Percentiles rank a stretch among this genome's conserved stretches.
phyloP scores from a whole-genome alignment of 2,888 invertebrate genomes.

The Tiliacea aurago region DNA sequence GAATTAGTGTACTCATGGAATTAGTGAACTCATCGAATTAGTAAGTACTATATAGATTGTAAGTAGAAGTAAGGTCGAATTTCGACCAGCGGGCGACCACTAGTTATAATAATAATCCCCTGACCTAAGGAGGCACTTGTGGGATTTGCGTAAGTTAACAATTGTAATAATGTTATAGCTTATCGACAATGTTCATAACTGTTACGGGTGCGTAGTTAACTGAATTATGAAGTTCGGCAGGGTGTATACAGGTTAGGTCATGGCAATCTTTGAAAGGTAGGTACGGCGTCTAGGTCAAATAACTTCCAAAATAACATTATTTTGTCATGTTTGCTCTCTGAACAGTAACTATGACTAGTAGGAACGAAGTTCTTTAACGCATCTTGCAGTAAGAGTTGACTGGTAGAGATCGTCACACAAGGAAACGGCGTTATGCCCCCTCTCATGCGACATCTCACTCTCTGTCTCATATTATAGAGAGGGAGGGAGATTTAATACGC shows the following conservation, averaged over 20 bases:
- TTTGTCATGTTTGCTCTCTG: background rate
- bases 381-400: no score
- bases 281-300: background rate
- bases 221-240: slow-evolving; percentile 27
- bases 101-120: background rate
- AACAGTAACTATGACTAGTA: background rate
- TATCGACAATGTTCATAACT: slow-evolving; percentile 33
- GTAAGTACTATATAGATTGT: no score
- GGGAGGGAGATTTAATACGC: no score
- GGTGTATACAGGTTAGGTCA: background rate
- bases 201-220: slow-evolving; percentile 18
- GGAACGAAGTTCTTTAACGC: no score
- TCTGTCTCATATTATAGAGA: no score
- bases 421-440: no score
- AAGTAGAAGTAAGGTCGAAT: no score
- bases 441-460: no score
- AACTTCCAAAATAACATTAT: background rate
- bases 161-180: slow-evolving; percentile 38
- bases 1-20: no score
- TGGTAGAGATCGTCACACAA: no score
- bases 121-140: slow-evolving; percentile 10
- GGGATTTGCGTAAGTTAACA: slow-evolving; percentile 20
- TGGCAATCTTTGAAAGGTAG: background rate
- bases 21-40: no score
- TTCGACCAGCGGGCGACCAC: no score